phyloP scores from a whole-genome alignment of 2,888 invertebrate species.

The Lissonota sp. region DNA sequence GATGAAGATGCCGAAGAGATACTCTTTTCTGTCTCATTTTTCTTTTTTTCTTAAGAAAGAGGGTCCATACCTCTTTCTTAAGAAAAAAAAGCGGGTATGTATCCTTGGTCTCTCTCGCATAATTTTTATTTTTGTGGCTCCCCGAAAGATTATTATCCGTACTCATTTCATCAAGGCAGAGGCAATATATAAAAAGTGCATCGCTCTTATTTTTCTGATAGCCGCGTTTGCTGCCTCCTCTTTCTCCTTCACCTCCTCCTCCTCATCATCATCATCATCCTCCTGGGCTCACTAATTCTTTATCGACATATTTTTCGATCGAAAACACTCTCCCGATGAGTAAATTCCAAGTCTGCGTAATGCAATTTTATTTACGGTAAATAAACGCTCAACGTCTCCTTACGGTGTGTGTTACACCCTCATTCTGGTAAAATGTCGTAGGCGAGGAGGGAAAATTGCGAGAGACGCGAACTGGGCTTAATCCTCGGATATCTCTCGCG shows the following conservation, averaged over 20 bases:
- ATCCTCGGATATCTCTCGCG: conserved; percentile 44
- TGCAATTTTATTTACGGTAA: background rate
- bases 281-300: background rate
- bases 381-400: background rate
- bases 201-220: conserved; percentile 14
- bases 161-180: conserved; percentile 45
- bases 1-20: conserved; percentile 63
- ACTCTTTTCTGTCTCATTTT: conserved; percentile 18
- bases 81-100: no score
- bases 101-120: conserved; percentile 24
- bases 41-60: background rate
- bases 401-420: background rate
- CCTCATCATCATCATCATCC: background rate
- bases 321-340: background rate
- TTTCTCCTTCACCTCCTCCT: background rate
- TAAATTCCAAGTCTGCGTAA: background rate
- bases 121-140: background rate
- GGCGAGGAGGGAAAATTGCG: conserved; percentile 30
- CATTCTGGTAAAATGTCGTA: conserved; percentile 24
- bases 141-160: conserved; percentile 52
- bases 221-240: background rate
- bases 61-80: no score
- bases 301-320: conserved; percentile 27
- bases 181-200: conserved; percentile 46
- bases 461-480: conserved; percentile 21